Evolutionary conservation across 2,797 vertebrate species (phyloP), one percentile per base, ranked within the genome.

Genomic region (Psittacula echo): DNA sequence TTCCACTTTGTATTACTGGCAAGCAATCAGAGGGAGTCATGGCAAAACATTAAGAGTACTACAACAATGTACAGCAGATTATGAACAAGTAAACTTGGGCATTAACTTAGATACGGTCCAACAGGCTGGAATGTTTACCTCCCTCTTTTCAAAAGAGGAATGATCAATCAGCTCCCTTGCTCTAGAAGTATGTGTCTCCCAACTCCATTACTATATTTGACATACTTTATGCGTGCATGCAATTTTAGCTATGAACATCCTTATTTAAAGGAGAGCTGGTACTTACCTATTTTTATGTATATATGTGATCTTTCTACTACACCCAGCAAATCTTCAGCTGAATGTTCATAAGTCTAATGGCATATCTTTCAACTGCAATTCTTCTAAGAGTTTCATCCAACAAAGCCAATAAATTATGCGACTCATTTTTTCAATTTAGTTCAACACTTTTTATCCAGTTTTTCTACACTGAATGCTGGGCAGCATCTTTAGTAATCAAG

Each of bases 21-120:
- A 96, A 96, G 68, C 68, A 96, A 88, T 90, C 88, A 73, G 9
- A 91, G 50, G 64, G 84, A 97, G 74, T 85, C 94, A 89, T 92
- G n/a, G 24, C 60, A 85, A 87, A 92, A 75, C 58, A 71, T n/a
- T 32, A 73, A 61, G 47, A 73, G 24, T 61, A 76, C 18, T 17
- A 58, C 5, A 13, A 73, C 82, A 74, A 89, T 19, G 21, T 72
- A 89, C 73, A 87, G 51, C 68, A 89, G 85, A 85, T 71, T 72
- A 65, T 8, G 66, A 90, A 71, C 5, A 39, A 72, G 39, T 39
- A 48, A 72, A 80, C 54, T 67, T 2, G 0, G 30, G 45, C 51
- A 77, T 37, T 51, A 82, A 62, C 22, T 29, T 11, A 78, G 17
- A 44, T 54, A 76, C 1, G 20, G 22, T 19, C 48, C 68, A 47